A percentile compares a stretch with the other conserved stretches of the same genome.
Evolutionary conservation across 1,140 invertebrate species (phyloP).

Genomic region (Drosophila bipectinata): DNA sequence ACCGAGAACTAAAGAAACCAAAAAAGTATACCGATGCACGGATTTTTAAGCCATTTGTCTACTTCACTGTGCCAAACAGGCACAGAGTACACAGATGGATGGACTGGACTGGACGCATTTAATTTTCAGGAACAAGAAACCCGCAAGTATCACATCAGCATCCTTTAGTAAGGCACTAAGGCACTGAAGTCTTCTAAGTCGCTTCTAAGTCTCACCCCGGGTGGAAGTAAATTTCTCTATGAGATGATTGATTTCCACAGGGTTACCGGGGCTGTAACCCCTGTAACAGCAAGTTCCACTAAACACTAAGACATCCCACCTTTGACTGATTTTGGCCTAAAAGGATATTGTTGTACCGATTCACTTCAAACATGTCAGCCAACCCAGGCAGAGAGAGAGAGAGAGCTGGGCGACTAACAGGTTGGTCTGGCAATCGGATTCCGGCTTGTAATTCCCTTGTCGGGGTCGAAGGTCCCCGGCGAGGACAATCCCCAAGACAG

Average conservation of each 20-base stretch:
- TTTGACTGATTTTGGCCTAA: background rate
- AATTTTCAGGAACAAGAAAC: background rate
- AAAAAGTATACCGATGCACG: constrained; percentile 14
- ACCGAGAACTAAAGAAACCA: constrained; percentile 17
- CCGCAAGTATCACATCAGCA: too few relatives aligned
- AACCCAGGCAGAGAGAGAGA: background rate
- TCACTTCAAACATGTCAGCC: background rate
- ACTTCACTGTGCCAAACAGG: background rate
- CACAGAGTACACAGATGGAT: too few relatives aligned
- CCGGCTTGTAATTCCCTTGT: background rate
- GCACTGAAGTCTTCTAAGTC: too few relatives aligned
- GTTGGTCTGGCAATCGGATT: background rate
- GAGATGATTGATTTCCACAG: too few relatives aligned
- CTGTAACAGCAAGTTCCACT: background rate
- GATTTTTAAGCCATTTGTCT: constrained; percentile 16
- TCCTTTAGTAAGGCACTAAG: too few relatives aligned
- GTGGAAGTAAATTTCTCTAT: too few relatives aligned
- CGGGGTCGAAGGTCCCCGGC: too few relatives aligned
- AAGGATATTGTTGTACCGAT: background rate
- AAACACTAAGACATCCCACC: background rate
- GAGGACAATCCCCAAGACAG: background rate
- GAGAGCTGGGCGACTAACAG: background rate
- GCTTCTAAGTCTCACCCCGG: too few relatives aligned
- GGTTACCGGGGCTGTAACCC: too few relatives aligned
- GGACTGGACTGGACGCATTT: background rate